phyloP scores from a whole-genome alignment of 2,888 invertebrate species.

The Cephus runcator region DNA sequence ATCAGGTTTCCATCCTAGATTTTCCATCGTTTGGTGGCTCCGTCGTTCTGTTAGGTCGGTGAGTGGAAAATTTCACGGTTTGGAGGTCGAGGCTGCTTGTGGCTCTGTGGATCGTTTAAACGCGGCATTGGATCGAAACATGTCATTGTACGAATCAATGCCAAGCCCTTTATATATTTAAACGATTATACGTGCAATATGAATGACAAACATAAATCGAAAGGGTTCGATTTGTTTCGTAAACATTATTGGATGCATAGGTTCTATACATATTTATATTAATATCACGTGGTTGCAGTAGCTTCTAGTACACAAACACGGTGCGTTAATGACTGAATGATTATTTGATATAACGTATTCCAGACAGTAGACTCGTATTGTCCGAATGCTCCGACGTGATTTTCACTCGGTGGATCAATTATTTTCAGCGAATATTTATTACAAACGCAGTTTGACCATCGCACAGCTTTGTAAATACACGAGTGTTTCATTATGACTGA shows the following conservation, averaged over 20 bases:
- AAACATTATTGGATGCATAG: neutral
- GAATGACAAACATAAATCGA: neutral
- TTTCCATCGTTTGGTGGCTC: neutral
- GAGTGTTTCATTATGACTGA: neutral
- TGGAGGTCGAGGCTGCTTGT: neutral
- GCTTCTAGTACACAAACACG: neutral
- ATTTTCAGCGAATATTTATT: neutral
- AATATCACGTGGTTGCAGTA: neutral
- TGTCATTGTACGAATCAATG: neutral
- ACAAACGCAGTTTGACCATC: neutral
- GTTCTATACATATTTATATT: neutral
- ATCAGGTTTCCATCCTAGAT: neutral
- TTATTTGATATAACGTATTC: no score
- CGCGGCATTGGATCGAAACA: neutral
- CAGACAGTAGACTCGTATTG: neutral
- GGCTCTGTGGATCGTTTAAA: neutral
- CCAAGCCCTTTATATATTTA: conserved; percentile 8
- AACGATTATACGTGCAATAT: neutral
- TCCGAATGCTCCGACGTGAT: neutral
- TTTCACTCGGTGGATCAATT: neutral
- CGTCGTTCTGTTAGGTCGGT: neutral
- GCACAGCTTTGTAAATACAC: neutral
- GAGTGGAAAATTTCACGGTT: neutral
- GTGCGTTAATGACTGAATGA: neutral
- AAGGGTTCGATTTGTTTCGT: neutral